Base-by-base conservation (phyloP, 2,113 vertebrate genomes). In the Cynocephalus volans region DNA sequence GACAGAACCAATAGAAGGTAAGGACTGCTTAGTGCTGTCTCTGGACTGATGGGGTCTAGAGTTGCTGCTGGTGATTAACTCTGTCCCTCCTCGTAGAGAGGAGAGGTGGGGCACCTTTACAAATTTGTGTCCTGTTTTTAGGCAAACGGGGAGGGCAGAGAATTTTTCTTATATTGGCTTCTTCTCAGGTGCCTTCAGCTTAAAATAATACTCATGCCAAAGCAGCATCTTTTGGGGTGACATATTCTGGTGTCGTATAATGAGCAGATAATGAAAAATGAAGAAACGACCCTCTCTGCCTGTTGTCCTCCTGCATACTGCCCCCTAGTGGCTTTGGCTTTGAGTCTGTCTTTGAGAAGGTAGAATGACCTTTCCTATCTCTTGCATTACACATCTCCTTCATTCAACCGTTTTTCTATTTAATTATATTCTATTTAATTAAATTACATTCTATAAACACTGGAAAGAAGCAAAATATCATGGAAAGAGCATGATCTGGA, bases 291-390 rank as follows among this genome's bases (percentile, higher is more conserved):
- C 12, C 6, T 23, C 50, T 36, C 31, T 19, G 31, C 8, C 3
- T 0, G 15, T 15, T 28, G 28, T 36, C 77, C 58, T 76, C 45
- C 64, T 58, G 13, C 36, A 26, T 3, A 85, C 72, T 45, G 83
- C 83, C 90, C 90, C 45, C 96, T 97, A 67, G 72, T 73, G 97
- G 94, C 75, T 5, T 0, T 64, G 19, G 9, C 11, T 26, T 1
- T 8, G 8, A n/a, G 1, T 1, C 12, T 45, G 15, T 52, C 58
- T 17, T 41, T 12, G 36, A 5, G 12, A 45, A 33, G 17, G 23
- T 1, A 14, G 45, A 36, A 1, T 0, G 6, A 2, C 3, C 9
- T n/a, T 72, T 9, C 24, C 33, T n/a, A 3, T 26, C 21, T 67
- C 19, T 12, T 31, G 18, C 0, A 1, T 17, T 9, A 36, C 5